These are phyloP conservation scores for Stichopus horrens DNA, from an alignment of 53 echinoderm and acorn worm species.

Conservation along the genomic window DNA sequence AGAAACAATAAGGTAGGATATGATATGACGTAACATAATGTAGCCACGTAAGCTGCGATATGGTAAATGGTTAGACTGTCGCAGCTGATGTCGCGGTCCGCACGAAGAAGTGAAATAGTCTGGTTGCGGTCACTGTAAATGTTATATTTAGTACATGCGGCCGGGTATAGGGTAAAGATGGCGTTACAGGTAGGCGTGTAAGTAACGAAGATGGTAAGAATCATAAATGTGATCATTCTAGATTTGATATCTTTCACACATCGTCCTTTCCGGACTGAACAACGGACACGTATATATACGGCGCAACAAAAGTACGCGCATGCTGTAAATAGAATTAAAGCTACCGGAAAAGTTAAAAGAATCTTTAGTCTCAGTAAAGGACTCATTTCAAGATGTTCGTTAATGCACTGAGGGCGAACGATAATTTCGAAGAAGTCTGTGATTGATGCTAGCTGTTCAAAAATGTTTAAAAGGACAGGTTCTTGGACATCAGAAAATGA, in stretches of 20 bases:
- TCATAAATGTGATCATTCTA: not conserved
- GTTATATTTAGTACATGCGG: slow-evolving; percentile 49
- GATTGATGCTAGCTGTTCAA: not conserved
- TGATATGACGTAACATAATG: slow-evolving; percentile 43
- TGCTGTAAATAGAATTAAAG: not conserved
- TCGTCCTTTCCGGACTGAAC: not conserved
- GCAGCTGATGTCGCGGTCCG: slow-evolving; percentile 58
- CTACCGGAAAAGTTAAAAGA: not conserved
- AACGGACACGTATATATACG: not conserved
- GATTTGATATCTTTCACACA: not conserved
- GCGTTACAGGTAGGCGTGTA: slow-evolving; percentile 50
- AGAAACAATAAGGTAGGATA: slow-evolving; percentile 50
- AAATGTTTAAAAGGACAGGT: not conserved
- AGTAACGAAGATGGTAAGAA: slow-evolving; percentile 51
- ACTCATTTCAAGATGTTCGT: not conserved
- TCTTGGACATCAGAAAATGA: not conserved
- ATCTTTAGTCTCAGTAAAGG: not conserved
- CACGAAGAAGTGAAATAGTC: slow-evolving; percentile 12
- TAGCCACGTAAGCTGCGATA: slow-evolving; percentile 33
- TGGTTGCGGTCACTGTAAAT: not conserved
- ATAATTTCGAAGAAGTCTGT: not conserved
- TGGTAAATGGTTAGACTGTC: slow-evolving; percentile 4
- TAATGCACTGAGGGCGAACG: not conserved
- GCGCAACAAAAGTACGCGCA: not conserved
- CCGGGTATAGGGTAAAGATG: slow-evolving; percentile 49